A percentile compares a stretch with the other conserved stretches of the same genome.
These are phyloP conservation scores for Anas platyrhynchos DNA, from an alignment of 2,113 vertebrate genomes.

Conservation along the genomic window DNA sequence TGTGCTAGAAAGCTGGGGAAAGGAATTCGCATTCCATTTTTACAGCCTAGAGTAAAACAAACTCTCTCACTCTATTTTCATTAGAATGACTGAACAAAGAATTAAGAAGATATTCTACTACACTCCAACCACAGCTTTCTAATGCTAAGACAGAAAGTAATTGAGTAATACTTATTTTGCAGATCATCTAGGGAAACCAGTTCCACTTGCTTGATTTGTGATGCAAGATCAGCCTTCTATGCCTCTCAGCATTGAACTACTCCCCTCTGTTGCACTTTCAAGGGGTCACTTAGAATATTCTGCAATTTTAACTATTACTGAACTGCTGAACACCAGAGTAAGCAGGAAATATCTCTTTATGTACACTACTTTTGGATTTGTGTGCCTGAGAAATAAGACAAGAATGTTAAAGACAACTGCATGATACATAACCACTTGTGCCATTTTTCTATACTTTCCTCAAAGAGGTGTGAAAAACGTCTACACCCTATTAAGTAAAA, in stretches of 20 bases:
- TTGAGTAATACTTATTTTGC: accelerated
- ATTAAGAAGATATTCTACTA: not conserved
- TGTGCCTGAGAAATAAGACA: not conserved
- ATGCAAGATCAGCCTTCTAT: not conserved
- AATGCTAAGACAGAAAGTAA: not conserved
- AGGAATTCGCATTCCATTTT: not conserved
- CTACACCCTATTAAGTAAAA: not conserved
- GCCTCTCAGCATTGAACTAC: not conserved
- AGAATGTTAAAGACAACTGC: not conserved
- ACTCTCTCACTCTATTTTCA: not conserved
- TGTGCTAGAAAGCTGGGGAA: not conserved
- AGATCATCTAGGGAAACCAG: not conserved
- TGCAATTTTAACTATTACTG: not conserved
- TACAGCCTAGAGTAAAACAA: not conserved
- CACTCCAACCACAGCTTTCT: not conserved
- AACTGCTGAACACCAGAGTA: not conserved
- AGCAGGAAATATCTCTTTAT: not conserved
- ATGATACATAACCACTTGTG: not conserved
- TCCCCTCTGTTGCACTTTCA: not conserved
- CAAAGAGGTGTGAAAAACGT: not conserved
- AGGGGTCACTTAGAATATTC: not conserved
- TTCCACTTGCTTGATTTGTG: not conserved
- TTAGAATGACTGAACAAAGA: not conserved
- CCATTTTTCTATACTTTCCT: not conserved
- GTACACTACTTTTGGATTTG: not conserved